Conservation (phyloP, 2,888 invertebrate genomes). For the Physocephala rufipes region DNA sequence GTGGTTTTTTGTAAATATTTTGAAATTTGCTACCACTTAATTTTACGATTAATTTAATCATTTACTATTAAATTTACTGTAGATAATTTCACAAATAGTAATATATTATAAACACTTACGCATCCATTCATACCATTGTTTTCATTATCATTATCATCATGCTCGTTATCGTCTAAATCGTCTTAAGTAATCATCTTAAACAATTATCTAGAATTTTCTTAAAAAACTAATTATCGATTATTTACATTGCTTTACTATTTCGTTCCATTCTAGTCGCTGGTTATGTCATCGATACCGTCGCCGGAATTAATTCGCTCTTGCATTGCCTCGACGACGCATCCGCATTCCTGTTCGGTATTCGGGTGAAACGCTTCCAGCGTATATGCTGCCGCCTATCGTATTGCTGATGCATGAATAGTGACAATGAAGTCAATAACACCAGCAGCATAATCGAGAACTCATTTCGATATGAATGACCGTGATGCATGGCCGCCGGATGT, state of each 20-base stretch:
- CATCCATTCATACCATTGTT: not conserved
- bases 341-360: too few relatives aligned
- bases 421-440: slow-evolving; percentile 53
- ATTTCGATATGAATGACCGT: slow-evolving; percentile 67
- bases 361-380: slow-evolving; percentile 46
- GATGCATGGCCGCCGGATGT: slow-evolving; percentile 88
- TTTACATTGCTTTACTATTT: slow-evolving; percentile 9
- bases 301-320: not conserved
- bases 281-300: slow-evolving; percentile 22
- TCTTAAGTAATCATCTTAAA: not conserved
- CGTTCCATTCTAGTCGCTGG: slow-evolving; percentile 18
- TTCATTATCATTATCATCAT: slow-evolving; percentile 2
- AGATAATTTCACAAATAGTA: slow-evolving; percentile 13
- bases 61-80: not conserved
- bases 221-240: slow-evolving; percentile 13
- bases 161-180: too few relatives aligned
- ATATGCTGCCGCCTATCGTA: slow-evolving; percentile 45
- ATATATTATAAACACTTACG: slow-evolving; percentile 21
- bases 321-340: too few relatives aligned
- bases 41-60: not conserved
- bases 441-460: slow-evolving; percentile 52
- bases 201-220: not conserved
- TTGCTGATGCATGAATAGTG: slow-evolving; percentile 48
- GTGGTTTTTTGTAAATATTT: not conserved
- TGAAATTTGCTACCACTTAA: not conserved